Conservation (phyloP, 2,797 vertebrate species). For the Spinus pinus region DNA sequence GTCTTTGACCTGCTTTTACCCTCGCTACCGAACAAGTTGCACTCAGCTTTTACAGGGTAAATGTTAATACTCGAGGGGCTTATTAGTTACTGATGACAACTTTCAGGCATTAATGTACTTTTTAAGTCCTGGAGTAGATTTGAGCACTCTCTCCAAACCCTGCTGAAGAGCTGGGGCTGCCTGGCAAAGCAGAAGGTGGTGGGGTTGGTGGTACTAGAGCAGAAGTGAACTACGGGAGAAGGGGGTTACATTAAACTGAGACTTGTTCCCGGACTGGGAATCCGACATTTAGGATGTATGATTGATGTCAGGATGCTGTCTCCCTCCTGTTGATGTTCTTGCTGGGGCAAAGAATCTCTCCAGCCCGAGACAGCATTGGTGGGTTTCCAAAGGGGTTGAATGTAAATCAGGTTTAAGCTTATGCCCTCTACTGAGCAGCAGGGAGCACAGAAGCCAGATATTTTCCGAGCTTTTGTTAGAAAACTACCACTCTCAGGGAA, state of each 20-base stretch:
- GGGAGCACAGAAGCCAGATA: background rate
- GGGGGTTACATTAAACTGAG: background rate
- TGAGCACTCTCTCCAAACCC: background rate
- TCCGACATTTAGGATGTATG: background rate
- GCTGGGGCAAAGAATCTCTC: background rate
- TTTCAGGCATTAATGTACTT: background rate
- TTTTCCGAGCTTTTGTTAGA: constrained; percentile 3
- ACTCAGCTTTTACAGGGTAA: background rate
- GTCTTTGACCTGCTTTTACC: constrained; percentile 34
- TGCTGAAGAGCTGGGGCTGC: background rate
- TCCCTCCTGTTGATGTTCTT: background rate
- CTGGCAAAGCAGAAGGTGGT: background rate
- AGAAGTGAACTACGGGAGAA: background rate
- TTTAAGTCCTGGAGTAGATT: background rate
- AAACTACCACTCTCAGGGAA: background rate
- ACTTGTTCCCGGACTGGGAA: background rate
- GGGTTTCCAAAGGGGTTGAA: background rate
- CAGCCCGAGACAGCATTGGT: background rate
- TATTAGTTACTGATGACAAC: background rate
- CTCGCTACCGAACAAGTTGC: background rate
- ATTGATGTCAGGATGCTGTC: background rate
- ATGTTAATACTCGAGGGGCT: background rate
- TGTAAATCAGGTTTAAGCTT: background rate
- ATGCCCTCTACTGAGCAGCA: background rate
- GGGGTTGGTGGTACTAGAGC: background rate